Percentiles rank a stretch among this genome's conserved stretches.
These are phyloP conservation scores for Rhizomys pruinosus DNA, from an alignment of 2,113 vertebrate species.

Conservation along the genomic window DNA sequence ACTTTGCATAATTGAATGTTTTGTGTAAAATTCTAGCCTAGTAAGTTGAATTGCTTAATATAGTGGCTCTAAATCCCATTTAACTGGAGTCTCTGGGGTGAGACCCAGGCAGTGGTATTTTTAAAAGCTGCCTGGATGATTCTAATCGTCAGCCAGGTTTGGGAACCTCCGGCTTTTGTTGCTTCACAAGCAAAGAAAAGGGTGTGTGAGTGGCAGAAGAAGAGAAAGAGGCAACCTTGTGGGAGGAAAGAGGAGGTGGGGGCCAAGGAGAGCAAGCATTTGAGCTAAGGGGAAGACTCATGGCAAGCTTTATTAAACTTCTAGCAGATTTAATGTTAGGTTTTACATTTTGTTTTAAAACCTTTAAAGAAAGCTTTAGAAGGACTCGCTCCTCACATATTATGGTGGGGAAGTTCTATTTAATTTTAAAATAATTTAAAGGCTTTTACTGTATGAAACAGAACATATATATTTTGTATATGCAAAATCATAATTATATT, in stretches of 20 bases:
- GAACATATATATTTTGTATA: slow-evolving; percentile 86
- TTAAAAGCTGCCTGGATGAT: background rate
- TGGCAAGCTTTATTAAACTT: background rate
- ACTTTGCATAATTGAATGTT: slow-evolving; percentile 27
- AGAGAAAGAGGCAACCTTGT: background rate
- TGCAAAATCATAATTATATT: slow-evolving; percentile 80
- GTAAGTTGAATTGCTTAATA: background rate
- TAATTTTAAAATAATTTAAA: slow-evolving; percentile 81
- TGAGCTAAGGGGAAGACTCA: background rate
- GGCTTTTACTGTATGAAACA: slow-evolving; percentile 82
- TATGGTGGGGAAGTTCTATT: slow-evolving; percentile 76
- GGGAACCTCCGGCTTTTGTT: background rate
- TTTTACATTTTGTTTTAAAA: slow-evolving; percentile 79
- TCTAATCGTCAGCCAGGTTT: background rate
- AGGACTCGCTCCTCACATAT: slow-evolving; percentile 77
- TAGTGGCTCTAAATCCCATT: slow-evolving; percentile 9
- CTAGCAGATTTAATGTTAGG: slow-evolving; percentile 50
- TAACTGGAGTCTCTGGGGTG: slow-evolving; percentile 23
- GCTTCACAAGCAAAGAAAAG: background rate
- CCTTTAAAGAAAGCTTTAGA: slow-evolving; percentile 77
- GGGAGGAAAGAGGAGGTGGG: background rate
- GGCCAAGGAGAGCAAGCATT: background rate
- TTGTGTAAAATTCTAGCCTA: background rate
- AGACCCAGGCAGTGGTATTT: background rate
- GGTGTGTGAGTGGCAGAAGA: background rate